These are phyloP conservation scores for Mirounga angustirostris DNA, from an alignment of 2,113 vertebrate species.

Conservation along the genomic window DNA sequence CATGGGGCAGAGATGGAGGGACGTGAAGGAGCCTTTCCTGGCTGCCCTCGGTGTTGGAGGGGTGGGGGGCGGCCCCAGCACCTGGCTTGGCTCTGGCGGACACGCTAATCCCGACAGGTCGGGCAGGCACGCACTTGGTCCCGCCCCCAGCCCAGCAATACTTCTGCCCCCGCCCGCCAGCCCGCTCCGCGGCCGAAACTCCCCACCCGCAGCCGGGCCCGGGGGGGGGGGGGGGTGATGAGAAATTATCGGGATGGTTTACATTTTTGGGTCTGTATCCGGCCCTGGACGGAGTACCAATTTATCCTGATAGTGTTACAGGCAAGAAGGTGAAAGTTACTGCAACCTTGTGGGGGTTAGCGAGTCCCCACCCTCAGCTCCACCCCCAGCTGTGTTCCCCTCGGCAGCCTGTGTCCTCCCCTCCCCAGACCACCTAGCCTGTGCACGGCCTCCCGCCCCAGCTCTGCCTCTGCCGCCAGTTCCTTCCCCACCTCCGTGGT, in stretches of 20 bases:
- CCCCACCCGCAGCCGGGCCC: neutral
- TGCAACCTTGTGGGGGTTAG: neutral
- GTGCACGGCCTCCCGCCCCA: neutral
- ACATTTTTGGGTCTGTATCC: slow-evolving; percentile 85
- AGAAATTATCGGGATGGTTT: slow-evolving; percentile 86
- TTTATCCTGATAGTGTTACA: slow-evolving; percentile 85
- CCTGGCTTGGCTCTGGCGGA: neutral
- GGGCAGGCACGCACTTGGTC: neutral
- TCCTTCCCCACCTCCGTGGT: neutral
- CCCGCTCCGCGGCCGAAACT: neutral
- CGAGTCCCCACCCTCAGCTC: neutral
- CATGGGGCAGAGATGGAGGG: neutral
- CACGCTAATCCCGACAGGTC: neutral
- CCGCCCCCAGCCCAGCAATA: neutral
- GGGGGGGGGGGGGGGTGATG: neutral
- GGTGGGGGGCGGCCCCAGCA: neutral
- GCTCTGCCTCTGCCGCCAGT: neutral
- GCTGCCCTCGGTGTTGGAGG: neutral
- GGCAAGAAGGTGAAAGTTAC: slow-evolving; percentile 82
- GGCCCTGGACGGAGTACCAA: slow-evolving; percentile 79
- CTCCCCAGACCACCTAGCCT: neutral
- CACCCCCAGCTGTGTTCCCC: neutral
- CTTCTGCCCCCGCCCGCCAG: neutral
- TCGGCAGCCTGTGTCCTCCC: neutral
- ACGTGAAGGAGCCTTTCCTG: neutral